Evolutionary conservation across 2,113 vertebrate genomes (phyloP), one percentile per base, ranked within the genome.

Genomic region (Myotis yumanensis): DNA sequence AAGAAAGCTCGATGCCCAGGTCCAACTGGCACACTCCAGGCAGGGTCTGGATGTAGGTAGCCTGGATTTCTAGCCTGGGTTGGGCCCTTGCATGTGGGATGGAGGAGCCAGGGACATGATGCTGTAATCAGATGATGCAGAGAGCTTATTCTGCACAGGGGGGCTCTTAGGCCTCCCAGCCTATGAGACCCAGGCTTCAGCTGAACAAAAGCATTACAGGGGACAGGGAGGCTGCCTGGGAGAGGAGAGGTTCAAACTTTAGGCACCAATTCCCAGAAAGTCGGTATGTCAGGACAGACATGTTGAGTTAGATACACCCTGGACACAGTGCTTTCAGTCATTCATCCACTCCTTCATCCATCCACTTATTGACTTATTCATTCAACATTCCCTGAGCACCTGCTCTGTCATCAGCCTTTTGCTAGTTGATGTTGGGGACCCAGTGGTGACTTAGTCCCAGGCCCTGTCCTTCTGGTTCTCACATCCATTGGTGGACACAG

Each of bases 1-100:
- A 37, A 77, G 46, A 48, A 48, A 46, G 48, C 30, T n/a, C 48
- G 3, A 48, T 48, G 82, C 46, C 6, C 35, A 8, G 32, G 15
- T 7, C 15, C 71, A 28, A 2, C n/a, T 11, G 8, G 1, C 1
- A 17, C 23, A 3, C 6, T 30, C 11, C 72, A 11, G 30, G 62
- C 30, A 64, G n/a, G 5, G 28, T 16, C 35, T 16, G 4, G 35
- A 68, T 46, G 48, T 6, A 16, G 82, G 73, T 8, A 46, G 59
- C 71, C 28, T 43, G 18, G 8, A 10, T 37, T 35, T 28, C 43
- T 2, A 3, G 46, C 16, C 15, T 52, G 81, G n/a, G 4, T 3
- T 69, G 72, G 37, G 35, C 72, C 57, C 1, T 0, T 15, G 46
- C 11, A 9, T 28, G 23, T 51, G 16, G 57, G 10, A 10, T 11